Percentiles rank a stretch among this genome's conserved stretches.
Evolutionary conservation across 2,888 invertebrate species (phyloP).

Genomic region (Cataglyphis cursor): DNA sequence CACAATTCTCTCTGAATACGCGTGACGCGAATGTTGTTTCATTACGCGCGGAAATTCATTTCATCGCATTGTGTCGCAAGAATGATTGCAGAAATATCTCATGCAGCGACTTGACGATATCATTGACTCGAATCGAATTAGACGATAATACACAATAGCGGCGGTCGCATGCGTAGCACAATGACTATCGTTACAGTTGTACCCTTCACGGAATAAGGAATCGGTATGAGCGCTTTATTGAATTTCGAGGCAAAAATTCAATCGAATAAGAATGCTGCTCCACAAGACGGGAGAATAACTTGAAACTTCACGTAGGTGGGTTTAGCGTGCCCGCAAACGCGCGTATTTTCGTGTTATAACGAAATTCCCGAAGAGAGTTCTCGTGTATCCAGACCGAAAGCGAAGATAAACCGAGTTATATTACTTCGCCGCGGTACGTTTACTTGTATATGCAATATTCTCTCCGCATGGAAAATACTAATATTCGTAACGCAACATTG

Average conservation of each 20-base stretch:
- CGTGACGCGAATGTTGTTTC: conserved; percentile 7
- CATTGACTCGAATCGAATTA: conserved; percentile 19
- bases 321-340: conserved; percentile 12
- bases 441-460: neutral
- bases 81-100: neutral
- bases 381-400: conserved; percentile 23
- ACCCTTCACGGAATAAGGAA: conserved; percentile 1
- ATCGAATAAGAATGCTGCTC: conserved; percentile 26
- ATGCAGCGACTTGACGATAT: neutral
- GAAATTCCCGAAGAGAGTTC: conserved; percentile 37
- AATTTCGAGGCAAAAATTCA: conserved; percentile 25
- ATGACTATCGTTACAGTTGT: neutral
- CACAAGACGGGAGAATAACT: conserved; percentile 12
- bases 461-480: neutral
- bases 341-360: conserved; percentile 32
- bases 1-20: neutral
- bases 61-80: conserved; percentile 3
- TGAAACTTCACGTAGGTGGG: conserved; percentile 25
- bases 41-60: conserved; percentile 35
- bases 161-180: neutral
- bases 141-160: neutral
- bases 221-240: neutral
- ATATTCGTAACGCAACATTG: conserved; percentile 13
- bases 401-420: conserved; percentile 27
- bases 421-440: conserved; percentile 9